Conservation (phyloP, 2,113 vertebrate species). For the Ursus arctos region DNA sequence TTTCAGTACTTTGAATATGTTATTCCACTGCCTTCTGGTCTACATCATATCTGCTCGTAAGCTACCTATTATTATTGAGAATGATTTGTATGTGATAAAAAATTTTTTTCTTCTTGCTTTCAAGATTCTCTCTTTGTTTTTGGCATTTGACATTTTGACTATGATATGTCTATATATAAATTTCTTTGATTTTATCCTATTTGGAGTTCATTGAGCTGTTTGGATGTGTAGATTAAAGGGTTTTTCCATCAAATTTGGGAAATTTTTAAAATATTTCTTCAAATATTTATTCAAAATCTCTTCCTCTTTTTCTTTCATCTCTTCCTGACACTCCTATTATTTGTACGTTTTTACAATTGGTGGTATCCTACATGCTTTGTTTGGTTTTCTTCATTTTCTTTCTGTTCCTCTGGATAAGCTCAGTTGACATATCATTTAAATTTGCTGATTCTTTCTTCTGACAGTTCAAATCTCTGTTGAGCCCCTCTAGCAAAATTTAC, state of each 20-base stretch:
- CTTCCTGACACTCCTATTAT: neutral
- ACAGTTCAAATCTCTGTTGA: neutral
- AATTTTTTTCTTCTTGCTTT: neutral
- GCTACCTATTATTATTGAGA: neutral
- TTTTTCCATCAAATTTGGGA: neutral
- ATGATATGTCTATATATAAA: neutral
- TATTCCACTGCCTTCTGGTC: neutral
- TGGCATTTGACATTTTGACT: neutral
- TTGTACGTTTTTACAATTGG: neutral
- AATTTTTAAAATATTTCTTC: neutral
- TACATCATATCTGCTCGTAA: neutral
- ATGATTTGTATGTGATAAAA: neutral
- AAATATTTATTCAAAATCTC: neutral
- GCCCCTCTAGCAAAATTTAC: neutral
- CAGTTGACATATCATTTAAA: neutral
- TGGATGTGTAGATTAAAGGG: neutral
- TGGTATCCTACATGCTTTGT: neutral
- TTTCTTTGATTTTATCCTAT: neutral
- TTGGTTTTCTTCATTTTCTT: neutral
- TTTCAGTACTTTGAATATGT: conserved; percentile 4
- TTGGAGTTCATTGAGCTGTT: neutral
- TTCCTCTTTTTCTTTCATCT: neutral
- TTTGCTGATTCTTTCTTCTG: neutral
- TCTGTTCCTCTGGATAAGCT: neutral
- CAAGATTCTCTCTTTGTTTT: conserved; percentile 46